A percentile compares a stretch with the other conserved stretches of the same genome.
These are phyloP conservation scores for Syrphus vitripennis DNA, from an alignment of 2,888 invertebrate species.

Conservation along the genomic window DNA sequence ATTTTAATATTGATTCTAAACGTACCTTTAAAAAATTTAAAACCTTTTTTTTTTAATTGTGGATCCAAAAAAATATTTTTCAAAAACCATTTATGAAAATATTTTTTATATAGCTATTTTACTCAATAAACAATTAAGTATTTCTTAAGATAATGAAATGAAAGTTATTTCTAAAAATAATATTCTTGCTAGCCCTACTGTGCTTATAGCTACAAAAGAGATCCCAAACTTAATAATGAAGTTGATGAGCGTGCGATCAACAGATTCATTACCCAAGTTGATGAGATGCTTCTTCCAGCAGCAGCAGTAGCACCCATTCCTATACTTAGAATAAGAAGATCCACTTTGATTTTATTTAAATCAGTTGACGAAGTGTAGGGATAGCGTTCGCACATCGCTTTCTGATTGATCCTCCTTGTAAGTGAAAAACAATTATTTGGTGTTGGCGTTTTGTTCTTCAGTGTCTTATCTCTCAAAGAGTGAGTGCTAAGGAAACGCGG, in stretches of 20 bases:
- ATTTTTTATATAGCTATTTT: too few species aligned
- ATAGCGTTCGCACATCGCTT: conserved; percentile 72
- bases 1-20: too few species aligned
- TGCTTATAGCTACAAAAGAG: background rate
- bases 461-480: conserved; percentile 26
- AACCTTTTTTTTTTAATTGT: too few species aligned
- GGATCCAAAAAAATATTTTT: too few species aligned
- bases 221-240: conserved; percentile 20
- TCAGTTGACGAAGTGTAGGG: conserved; percentile 75
- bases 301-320: conserved; percentile 45
- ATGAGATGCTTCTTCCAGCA: conserved; percentile 60
- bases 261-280: conserved; percentile 38
- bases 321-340: conserved; percentile 76
- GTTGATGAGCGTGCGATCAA: conserved; percentile 54
- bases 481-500: conserved; percentile 32
- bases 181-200: conserved; percentile 39
- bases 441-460: conserved; percentile 48
- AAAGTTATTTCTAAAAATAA: too few species aligned
- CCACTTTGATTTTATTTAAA: conserved; percentile 73
- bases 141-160: too few species aligned
- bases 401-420: conserved; percentile 56
- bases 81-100: too few species aligned
- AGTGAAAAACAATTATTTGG: conserved; percentile 46
- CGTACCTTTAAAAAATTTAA: too few species aligned
- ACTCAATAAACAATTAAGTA: too few species aligned